Conservation (phyloP, 2,888 invertebrate species). For the Rapana venosa region DNA sequence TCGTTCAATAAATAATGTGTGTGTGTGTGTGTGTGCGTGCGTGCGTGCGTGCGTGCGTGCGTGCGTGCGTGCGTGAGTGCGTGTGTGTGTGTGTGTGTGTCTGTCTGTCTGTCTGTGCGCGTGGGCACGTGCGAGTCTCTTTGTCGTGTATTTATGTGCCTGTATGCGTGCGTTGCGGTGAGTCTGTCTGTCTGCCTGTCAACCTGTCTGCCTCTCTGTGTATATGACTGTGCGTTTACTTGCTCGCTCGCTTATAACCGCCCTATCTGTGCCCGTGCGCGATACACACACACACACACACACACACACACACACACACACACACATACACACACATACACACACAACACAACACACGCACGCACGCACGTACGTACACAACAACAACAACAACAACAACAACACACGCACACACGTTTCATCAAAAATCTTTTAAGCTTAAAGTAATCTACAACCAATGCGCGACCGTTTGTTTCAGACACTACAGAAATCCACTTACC, state of each 20-base stretch:
- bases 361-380: no score
- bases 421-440: no score
- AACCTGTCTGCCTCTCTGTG: background rate
- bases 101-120: background rate
- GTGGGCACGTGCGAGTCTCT: background rate
- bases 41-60: background rate
- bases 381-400: no score
- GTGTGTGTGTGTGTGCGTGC: background rate
- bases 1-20: no score
- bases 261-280: no score
- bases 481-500: no score
- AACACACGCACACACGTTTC: background rate
- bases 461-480: no score
- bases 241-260: background rate
- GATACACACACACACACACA: background rate
- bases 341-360: background rate
- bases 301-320: background rate
- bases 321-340: background rate
- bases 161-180: constrained; percentile 9
- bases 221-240: background rate
- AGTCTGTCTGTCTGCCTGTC: background rate
- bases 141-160: background rate
- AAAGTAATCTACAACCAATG: no score
- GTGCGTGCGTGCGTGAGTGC: background rate
- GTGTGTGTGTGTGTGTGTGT: background rate